phyloP scores from a whole-genome alignment of 2,113 vertebrate genomes.

The Proteles cristata region DNA sequence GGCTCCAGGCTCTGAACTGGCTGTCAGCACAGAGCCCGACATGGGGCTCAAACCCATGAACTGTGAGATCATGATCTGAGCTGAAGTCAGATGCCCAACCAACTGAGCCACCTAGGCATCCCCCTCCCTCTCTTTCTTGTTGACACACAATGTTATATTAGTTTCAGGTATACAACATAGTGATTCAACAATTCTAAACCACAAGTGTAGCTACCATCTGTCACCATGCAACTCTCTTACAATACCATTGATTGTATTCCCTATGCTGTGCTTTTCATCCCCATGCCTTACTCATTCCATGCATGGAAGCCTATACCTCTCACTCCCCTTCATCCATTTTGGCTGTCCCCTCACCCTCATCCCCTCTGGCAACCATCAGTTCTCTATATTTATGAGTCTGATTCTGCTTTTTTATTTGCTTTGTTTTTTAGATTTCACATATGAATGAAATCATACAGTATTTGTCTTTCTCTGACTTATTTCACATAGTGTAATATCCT shows the following conservation, averaged over 20 bases:
- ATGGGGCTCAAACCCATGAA: too few species aligned
- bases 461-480: neutral
- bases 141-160: neutral
- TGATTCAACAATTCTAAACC: neutral
- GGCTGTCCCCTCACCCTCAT: neutral
- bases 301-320: neutral
- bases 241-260: neutral
- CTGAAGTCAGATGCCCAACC: too few species aligned
- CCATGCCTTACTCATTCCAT: neutral
- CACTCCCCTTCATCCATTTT: neutral
- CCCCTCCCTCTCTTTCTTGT: neutral
- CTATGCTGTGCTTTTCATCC: neutral
- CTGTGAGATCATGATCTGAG: too few species aligned
- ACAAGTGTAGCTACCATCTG: neutral
- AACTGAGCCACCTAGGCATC: too few species aligned
- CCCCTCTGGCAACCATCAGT: neutral
- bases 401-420: neutral
- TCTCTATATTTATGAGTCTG: neutral
- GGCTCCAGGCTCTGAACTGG: too few species aligned
- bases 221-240: neutral
- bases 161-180: neutral
- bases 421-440: neutral
- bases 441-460: neutral
- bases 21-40: too few species aligned
- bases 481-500: neutral